Conservation (phyloP, 2,113 vertebrate species). For the Ursus arctos region DNA sequence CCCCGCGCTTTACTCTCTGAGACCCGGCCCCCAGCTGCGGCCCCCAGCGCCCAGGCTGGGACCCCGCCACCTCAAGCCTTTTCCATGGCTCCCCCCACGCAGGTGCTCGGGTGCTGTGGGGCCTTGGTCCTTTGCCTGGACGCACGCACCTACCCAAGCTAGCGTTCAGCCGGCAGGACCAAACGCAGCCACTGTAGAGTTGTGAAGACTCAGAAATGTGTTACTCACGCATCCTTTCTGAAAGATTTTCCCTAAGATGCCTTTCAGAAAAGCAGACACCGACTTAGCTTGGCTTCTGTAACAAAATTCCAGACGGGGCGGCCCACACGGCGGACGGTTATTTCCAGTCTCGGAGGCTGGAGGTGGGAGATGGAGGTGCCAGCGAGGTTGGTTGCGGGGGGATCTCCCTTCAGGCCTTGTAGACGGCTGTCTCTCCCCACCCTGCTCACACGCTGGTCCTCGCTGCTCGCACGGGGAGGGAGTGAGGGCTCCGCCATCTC, state of each 20-base stretch:
- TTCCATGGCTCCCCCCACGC: fast-evolving
- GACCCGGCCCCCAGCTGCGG: fast-evolving
- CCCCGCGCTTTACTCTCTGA: neutral
- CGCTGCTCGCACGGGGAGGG: fast-evolving
- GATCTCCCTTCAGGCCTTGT: neutral
- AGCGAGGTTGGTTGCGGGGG: fast-evolving
- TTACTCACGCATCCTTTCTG: neutral
- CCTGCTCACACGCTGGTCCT: neutral
- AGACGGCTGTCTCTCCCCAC: fast-evolving
- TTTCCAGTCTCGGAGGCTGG: neutral
- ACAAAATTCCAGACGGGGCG: fast-evolving
- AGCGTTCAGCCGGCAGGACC: neutral
- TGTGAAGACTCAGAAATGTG: neutral
- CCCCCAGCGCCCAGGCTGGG: neutral
- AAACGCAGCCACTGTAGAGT: neutral
- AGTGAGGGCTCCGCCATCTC: neutral
- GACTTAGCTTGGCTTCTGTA: neutral
- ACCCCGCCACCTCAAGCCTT: fast-evolving
- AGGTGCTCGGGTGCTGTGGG: neutral
- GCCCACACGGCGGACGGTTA: fast-evolving
- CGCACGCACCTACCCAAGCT: neutral
- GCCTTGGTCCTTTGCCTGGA: neutral
- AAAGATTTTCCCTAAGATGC: neutral
- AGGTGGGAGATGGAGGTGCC: fast-evolving
- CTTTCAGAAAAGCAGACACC: neutral